Conservation (phyloP, 2,888 invertebrate genomes). For the Rhagium mordax region DNA sequence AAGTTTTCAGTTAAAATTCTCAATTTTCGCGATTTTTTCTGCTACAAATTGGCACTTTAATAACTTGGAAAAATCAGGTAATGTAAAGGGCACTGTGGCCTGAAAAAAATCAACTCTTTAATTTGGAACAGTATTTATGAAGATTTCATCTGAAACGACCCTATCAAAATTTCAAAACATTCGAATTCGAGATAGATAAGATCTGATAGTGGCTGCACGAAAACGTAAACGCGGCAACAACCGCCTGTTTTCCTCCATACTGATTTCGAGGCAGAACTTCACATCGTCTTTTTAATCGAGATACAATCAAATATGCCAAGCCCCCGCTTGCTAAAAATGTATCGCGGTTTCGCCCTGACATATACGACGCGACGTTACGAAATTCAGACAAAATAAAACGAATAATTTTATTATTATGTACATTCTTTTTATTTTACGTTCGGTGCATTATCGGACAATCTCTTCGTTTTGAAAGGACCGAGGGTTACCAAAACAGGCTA, state of each 20-base stretch:
- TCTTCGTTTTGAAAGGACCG: conserved; percentile 6
- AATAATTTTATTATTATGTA: not conserved
- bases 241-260: not conserved
- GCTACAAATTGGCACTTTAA: too few species aligned
- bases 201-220: too few species aligned
- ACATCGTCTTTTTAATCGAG: not conserved
- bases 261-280: not conserved
- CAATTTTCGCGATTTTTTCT: too few species aligned
- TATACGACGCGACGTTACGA: not conserved
- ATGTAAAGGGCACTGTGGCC: too few species aligned
- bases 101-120: too few species aligned
- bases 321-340: not conserved
- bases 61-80: too few species aligned
- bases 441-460: conserved; percentile 20
- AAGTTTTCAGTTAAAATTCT: too few species aligned
- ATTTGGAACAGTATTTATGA: too few species aligned
- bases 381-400: conserved; percentile 18
- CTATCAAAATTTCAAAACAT: too few species aligned
- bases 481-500: conserved; percentile 12
- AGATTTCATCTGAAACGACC: too few species aligned
- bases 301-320: conserved; percentile 6
- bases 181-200: too few species aligned
- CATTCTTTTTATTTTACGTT: conserved; percentile 1
- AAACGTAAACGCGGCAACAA: not conserved
- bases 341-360: not conserved